phyloP scores from a whole-genome alignment of 2,888 invertebrate species.

The Ectemnius continuus region DNA sequence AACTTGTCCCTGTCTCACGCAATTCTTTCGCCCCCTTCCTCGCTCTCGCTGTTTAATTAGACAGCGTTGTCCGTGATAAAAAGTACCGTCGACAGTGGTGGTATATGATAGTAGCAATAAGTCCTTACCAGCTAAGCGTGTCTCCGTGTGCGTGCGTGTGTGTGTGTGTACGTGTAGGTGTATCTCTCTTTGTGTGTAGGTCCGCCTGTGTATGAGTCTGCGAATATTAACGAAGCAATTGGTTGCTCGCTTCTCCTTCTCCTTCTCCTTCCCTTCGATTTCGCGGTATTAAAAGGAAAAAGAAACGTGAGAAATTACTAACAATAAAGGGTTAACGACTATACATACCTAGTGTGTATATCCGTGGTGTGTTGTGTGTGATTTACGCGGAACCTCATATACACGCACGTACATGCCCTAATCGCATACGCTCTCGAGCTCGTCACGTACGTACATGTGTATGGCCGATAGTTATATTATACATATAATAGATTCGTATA shows the following conservation, averaged over 20 bases:
- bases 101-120: conserved; percentile 37
- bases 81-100: conserved; percentile 46
- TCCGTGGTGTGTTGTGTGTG: conserved; percentile 18
- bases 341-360: conserved; percentile 28
- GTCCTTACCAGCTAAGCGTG: conserved; percentile 32
- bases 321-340: conserved; percentile 46
- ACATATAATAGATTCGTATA: conserved; percentile 54
- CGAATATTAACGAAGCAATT: conserved; percentile 45
- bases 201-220: not conserved
- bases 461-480: conserved; percentile 36
- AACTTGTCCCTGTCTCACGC: too few relatives aligned
- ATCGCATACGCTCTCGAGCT: conserved; percentile 32
- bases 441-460: conserved; percentile 33
- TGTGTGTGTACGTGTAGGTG: too few relatives aligned
- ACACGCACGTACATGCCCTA: conserved; percentile 1
- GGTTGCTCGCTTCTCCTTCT: conserved; percentile 5
- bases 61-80: conserved; percentile 48
- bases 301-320: conserved; percentile 53
- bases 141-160: too few relatives aligned
- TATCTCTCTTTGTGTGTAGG: too few relatives aligned
- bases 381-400: conserved; percentile 13
- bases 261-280: not conserved
- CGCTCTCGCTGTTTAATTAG: conserved; percentile 22
- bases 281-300: conserved; percentile 62
- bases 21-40: conserved; percentile 43